Evolutionary conservation across 2,113 vertebrate species (phyloP).

Genomic region (Salvelinus namaycush): DNA sequence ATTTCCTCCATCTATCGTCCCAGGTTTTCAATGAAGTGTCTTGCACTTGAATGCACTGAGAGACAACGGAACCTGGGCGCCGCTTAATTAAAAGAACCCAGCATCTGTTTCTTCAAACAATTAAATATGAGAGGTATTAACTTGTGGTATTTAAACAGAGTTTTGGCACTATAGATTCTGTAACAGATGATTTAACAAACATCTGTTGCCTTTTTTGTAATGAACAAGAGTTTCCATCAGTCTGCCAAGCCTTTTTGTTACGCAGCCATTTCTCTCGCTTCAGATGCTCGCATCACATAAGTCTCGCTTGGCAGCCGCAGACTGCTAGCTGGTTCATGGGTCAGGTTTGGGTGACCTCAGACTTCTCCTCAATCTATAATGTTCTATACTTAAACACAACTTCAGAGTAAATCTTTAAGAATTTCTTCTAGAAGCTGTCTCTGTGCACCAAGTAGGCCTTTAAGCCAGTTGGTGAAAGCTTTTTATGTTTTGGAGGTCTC

Average conservation of each 20-base stretch:
- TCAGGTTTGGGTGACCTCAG: slow-evolving; percentile 12
- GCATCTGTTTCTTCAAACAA: slow-evolving; percentile 65
- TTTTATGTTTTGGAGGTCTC: too few species aligned
- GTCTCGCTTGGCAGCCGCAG: slow-evolving; percentile 43
- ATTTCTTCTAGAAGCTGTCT: too few species aligned
- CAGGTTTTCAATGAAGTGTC: slow-evolving; percentile 62
- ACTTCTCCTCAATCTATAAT: slow-evolving; percentile 1
- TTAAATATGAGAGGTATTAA: slow-evolving; percentile 68
- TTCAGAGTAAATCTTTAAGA: slow-evolving; percentile 16
- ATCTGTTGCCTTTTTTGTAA: slow-evolving; percentile 65
- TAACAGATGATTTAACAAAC: slow-evolving; percentile 75
- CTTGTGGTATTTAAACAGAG: slow-evolving; percentile 59
- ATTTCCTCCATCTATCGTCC: slow-evolving; percentile 54
- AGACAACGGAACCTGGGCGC: slow-evolving; percentile 61
- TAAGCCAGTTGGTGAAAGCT: too few species aligned
- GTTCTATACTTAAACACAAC: slow-evolving; percentile 30
- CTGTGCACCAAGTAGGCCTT: too few species aligned
- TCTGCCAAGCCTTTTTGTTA: slow-evolving; percentile 53
- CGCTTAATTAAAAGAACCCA: slow-evolving; percentile 73
- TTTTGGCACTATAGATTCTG: slow-evolving; percentile 61
- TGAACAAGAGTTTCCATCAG: slow-evolving; percentile 24
- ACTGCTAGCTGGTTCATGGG: slow-evolving; percentile 16
- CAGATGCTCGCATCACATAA: slow-evolving; percentile 34
- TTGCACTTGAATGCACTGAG: slow-evolving; percentile 51
- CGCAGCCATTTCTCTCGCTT: slow-evolving; percentile 46